Base-by-base conservation (phyloP, 1,140 invertebrate species). In the Ditylenchus dipsaci region DNA sequence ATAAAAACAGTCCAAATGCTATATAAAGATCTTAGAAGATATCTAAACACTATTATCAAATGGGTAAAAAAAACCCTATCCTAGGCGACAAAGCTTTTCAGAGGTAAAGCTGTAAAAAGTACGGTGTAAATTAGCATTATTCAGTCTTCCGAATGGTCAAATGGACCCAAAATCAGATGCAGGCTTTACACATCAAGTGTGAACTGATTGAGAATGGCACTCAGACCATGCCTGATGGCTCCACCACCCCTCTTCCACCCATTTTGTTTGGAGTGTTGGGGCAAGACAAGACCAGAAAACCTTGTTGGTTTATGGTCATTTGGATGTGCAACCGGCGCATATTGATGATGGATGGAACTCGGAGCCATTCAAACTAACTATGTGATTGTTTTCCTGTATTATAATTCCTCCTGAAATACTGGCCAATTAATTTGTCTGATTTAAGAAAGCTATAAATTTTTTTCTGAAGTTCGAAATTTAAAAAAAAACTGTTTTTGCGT, bases 321-420 rank as follows among this genome's bases (percentile, higher is more conserved):
- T 98, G 77, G 95, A 98, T 87, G 95, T 97, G 1, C 95, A 97
- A 84, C 94, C 95, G 53, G 95, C 95, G 9, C 78, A 59, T 53
- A 53, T 53, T 15, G 1, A 27, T 19, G 65, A 67, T 67, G 65
- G 65, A n/a, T 67, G 82, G 88, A 86, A 92, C 74, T 91, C 91
- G 1, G 92, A 97, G 66, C 95, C 95, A 1, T 98, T 98, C 86
- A 19, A 3, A 53, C 49, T 53, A 3, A 26, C 23, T 15, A 26
- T 8, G 49, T 45, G 11, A 45, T 11, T 45, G 11, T 45, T 45
- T 13, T 13, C n/a, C n/a, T 45, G n/a, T 11, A 11, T 45, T n/a
- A 45, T 13, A n/a, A 13, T 45, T 45, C n/a, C 11, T 45, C n/a
- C n/a, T 45, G 11, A 45, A 45, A 13, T 45, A 45, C 43, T 11